A percentile compares a stretch with the other conserved stretches of the same genome.
Evolutionary conservation across 2,888 invertebrate species (phyloP).

Genomic region (Scaptodrosophila latifasciaeformis): DNA sequence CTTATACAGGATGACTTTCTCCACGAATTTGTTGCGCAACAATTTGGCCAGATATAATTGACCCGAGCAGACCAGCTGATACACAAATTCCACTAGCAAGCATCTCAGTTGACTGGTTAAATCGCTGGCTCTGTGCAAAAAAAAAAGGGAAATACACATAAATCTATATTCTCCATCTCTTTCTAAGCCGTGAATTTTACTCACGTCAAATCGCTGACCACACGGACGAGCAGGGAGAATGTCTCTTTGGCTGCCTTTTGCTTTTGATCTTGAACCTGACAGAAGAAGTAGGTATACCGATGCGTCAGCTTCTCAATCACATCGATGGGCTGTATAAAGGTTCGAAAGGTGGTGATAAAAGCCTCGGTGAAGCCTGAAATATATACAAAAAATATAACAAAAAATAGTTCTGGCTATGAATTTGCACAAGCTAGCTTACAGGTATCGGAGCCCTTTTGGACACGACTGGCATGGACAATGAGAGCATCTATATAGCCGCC

Average conservation of each 20-base stretch:
- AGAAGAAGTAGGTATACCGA: slow-evolving; percentile 79
- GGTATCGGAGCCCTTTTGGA: slow-evolving; percentile 81
- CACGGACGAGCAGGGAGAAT: slow-evolving; percentile 93
- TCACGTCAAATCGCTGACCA: slow-evolving; percentile 97
- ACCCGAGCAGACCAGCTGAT: slow-evolving; percentile 92
- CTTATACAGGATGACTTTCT: slow-evolving; percentile 79
- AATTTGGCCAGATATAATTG: slow-evolving; percentile 94
- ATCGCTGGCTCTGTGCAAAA: slow-evolving; percentile 84
- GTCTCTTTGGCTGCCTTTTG: slow-evolving; percentile 89
- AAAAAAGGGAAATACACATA: neutral
- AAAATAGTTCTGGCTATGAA: slow-evolving; percentile 5
- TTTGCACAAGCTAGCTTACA: slow-evolving; percentile 52
- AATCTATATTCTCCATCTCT: too few species aligned
- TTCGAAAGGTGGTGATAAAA: slow-evolving; percentile 97
- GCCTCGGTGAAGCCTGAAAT: slow-evolving; percentile 82
- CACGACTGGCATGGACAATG: slow-evolving; percentile 96
- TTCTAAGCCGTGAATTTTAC: too few species aligned
- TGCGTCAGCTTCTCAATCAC: slow-evolving; percentile 90
- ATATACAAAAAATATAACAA: slow-evolving; percentile 13
- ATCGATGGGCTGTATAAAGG: slow-evolving; percentile 91
- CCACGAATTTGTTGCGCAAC: slow-evolving; percentile 90
- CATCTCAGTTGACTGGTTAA: slow-evolving; percentile 86
- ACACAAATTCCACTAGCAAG: slow-evolving; percentile 93
- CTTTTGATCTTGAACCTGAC: slow-evolving; percentile 80
- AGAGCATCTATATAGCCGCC: slow-evolving; percentile 96